Evolutionary conservation across 2,888 invertebrate species (phyloP).

Genomic region (Podabrus alpinus): DNA sequence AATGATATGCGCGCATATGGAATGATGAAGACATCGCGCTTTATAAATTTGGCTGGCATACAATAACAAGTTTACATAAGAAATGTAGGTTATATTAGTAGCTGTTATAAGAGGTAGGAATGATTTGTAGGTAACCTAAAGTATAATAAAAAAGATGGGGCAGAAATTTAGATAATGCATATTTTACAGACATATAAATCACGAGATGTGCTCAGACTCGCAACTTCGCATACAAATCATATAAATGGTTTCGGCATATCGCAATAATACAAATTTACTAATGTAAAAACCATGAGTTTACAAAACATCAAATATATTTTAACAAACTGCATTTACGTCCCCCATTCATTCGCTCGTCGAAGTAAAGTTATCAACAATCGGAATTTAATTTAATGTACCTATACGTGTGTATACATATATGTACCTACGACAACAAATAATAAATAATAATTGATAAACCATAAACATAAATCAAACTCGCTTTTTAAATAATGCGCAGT

Average conservation of each 20-base stretch:
- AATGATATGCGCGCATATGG: background rate
- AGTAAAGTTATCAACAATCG: background rate
- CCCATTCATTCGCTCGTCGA: background rate
- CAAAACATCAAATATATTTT: slow-evolving; percentile 28
- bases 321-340: slow-evolving; percentile 16
- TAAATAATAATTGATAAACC: background rate
- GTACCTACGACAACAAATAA: background rate
- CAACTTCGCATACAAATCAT: slow-evolving; percentile 52
- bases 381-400: background rate
- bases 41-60: background rate
- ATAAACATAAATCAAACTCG: background rate
- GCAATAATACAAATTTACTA: slow-evolving; percentile 46
- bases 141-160: slow-evolving; percentile 55
- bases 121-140: slow-evolving; percentile 52
- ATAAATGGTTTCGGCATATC: slow-evolving; percentile 45
- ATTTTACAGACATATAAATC: slow-evolving; percentile 55
- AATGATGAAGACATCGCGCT: background rate
- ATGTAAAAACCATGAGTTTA: slow-evolving; percentile 42
- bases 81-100: slow-evolving; percentile 24
- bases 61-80: slow-evolving; percentile 12
- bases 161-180: slow-evolving; percentile 57
- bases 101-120: slow-evolving; percentile 41
- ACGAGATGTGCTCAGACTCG: slow-evolving; percentile 50
- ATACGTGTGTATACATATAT: background rate
- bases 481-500: background rate